Evolutionary conservation across 2,888 invertebrate species (phyloP).

Genomic region (Sphaeridia pumilis): DNA sequence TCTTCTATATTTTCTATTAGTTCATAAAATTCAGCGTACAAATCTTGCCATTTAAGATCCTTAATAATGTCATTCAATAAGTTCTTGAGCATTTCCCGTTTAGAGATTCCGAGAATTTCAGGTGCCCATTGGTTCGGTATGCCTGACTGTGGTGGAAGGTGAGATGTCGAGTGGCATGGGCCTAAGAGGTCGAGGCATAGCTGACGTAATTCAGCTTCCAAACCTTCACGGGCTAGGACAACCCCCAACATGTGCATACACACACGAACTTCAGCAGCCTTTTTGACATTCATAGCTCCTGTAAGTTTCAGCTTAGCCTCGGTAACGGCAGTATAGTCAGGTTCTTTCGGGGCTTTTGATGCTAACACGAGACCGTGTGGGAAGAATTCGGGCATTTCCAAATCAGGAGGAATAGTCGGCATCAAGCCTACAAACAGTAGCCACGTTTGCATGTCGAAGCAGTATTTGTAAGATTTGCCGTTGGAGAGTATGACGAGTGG

Average conservation of each 20-base stretch:
- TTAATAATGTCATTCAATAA: conserved; percentile 27
- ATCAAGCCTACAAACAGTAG: conserved; percentile 25
- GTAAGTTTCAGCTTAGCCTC: conserved; percentile 41
- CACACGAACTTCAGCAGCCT: conserved; percentile 60
- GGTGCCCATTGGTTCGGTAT: conserved; percentile 6
- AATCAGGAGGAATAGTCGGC: conserved; percentile 38
- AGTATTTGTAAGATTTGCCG: conserved; percentile 74
- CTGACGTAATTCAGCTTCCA: conserved; percentile 57
- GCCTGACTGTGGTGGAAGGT: no score
- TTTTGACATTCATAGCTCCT: conserved; percentile 55
- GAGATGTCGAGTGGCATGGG: conserved; percentile 54
- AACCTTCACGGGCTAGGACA: conserved; percentile 52
- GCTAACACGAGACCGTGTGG: not conserved
- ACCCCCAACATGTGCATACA: conserved; percentile 55
- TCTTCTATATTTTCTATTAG: conserved; percentile 22
- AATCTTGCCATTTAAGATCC: conserved; percentile 33
- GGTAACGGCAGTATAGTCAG: conserved; percentile 18
- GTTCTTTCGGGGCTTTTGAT: conserved; percentile 15
- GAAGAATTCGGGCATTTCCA: conserved; percentile 7
- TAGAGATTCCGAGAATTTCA: conserved; percentile 24
- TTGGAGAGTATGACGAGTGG: conserved; percentile 74
- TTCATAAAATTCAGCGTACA: conserved; percentile 34
- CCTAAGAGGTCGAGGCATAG: conserved; percentile 69
- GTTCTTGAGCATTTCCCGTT: conserved; percentile 25
- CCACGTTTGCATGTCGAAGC: conserved; percentile 63